Conservation (phyloP, 2,113 vertebrate species). For the Esox niger region DNA sequence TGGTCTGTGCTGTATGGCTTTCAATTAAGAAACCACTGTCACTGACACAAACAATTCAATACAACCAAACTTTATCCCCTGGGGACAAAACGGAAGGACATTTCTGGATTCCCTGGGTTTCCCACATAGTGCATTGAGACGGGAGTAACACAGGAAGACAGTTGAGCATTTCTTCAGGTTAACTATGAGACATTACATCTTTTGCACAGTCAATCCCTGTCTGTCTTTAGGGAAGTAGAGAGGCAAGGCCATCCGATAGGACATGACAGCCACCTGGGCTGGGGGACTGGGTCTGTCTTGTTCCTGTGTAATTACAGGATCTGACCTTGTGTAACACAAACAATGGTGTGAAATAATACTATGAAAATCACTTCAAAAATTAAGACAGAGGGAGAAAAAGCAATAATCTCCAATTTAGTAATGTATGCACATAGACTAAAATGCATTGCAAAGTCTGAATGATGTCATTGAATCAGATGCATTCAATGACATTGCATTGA, state of each 20-base stretch:
- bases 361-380: too few species aligned
- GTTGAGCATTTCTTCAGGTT: too few species aligned
- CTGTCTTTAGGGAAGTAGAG: background rate
- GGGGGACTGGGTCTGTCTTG: too few species aligned
- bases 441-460: too few species aligned
- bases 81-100: background rate
- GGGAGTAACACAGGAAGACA: background rate
- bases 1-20: too few species aligned
- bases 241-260: background rate
- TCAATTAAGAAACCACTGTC: background rate
- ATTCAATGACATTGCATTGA: conserved; percentile 15
- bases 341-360: too few species aligned
- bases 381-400: too few species aligned
- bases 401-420: too few species aligned
- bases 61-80: background rate
- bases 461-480: background rate
- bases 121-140: background rate
- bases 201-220: background rate
- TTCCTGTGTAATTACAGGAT: too few species aligned
- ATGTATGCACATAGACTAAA: too few species aligned
- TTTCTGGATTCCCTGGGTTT: background rate
- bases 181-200: background rate
- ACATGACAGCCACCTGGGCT: background rate
- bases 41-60: background rate
- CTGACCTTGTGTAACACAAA: too few species aligned